These are phyloP conservation scores for Mormyrops boulengeri DNA, from an alignment of 2,797 vertebrate species.

Conservation along the genomic window DNA sequence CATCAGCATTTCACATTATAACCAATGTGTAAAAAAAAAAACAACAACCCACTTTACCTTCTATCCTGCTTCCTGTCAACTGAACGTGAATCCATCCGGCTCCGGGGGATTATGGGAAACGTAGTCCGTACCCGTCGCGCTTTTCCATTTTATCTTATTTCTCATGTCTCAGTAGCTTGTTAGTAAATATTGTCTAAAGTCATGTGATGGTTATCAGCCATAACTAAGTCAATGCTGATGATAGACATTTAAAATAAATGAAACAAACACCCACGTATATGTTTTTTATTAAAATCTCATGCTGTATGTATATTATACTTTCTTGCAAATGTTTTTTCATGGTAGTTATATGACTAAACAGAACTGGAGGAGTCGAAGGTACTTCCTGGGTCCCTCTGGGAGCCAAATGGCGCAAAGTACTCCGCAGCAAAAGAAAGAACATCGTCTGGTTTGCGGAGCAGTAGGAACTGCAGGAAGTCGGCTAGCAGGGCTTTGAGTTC, in stretches of 20 bases:
- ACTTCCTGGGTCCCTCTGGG: slow-evolving; percentile 18
- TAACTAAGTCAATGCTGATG: neutral
- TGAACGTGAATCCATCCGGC: neutral
- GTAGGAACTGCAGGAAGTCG: slow-evolving; percentile 81
- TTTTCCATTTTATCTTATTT: neutral
- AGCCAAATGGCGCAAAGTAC: slow-evolving; percentile 66
- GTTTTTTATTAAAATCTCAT: neutral
- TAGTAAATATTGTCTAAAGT: neutral
- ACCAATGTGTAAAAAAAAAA: neutral
- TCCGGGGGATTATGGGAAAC: slow-evolving; percentile 15
- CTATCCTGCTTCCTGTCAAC: neutral
- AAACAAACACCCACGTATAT: neutral
- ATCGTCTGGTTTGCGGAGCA: slow-evolving; percentile 73
- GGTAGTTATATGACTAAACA: slow-evolving; percentile 15
- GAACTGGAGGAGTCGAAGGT: slow-evolving; percentile 18
- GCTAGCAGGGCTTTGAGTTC: slow-evolving; percentile 70
- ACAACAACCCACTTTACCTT: neutral
- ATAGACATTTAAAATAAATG: neutral
- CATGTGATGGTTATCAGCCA: neutral
- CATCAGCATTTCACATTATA: neutral
- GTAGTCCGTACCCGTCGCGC: neutral
- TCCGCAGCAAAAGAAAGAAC: slow-evolving; percentile 71
- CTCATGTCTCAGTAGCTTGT: neutral
- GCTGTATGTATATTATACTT: neutral
- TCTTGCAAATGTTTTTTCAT: neutral